Percentiles rank a stretch among this genome's conserved stretches.
Evolutionary conservation across 1,140 invertebrate species (phyloP).

Genomic region (Drosophila sp.): DNA sequence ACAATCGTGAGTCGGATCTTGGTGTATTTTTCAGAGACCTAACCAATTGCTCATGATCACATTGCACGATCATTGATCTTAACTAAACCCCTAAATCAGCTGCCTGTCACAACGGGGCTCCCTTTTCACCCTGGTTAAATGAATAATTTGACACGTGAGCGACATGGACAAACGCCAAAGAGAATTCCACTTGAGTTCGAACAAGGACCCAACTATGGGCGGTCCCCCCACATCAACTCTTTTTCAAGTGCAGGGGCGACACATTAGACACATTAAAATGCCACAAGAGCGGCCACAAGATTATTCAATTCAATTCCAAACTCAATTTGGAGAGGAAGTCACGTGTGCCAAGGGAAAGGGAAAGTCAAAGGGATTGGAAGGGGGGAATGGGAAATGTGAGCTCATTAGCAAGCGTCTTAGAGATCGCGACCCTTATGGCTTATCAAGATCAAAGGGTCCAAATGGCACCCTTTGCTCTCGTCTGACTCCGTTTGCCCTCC

Average conservation of each 20-base stretch:
- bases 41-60: slow-evolving; percentile 46
- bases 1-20: not conserved
- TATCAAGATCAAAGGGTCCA: slow-evolving; percentile 53
- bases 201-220: slow-evolving; percentile 52
- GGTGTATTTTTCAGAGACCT: slow-evolving; percentile 5
- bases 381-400: slow-evolving; percentile 56
- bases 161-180: slow-evolving; percentile 48
- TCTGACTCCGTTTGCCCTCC: slow-evolving; percentile 9
- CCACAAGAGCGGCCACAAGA: slow-evolving; percentile 67
- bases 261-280: slow-evolving; percentile 81
- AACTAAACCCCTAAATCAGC: slow-evolving; percentile 65
- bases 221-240: slow-evolving; percentile 68
- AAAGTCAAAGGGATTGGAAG: slow-evolving; percentile 12
- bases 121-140: slow-evolving; percentile 38
- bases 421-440: slow-evolving; percentile 68
- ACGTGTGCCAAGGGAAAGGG: slow-evolving; percentile 9
- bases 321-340: slow-evolving; percentile 43
- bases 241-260: slow-evolving; percentile 62
- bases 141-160: slow-evolving; percentile 76
- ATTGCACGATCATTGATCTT: slow-evolving; percentile 43
- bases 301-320: slow-evolving; percentile 63
- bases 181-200: slow-evolving; percentile 52
- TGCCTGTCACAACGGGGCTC: slow-evolving; percentile 50
- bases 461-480: slow-evolving; percentile 62
- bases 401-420: slow-evolving; percentile 73